Base-by-base conservation (phyloP, 1,140 invertebrate genomes). In the Bombus superbus region DNA sequence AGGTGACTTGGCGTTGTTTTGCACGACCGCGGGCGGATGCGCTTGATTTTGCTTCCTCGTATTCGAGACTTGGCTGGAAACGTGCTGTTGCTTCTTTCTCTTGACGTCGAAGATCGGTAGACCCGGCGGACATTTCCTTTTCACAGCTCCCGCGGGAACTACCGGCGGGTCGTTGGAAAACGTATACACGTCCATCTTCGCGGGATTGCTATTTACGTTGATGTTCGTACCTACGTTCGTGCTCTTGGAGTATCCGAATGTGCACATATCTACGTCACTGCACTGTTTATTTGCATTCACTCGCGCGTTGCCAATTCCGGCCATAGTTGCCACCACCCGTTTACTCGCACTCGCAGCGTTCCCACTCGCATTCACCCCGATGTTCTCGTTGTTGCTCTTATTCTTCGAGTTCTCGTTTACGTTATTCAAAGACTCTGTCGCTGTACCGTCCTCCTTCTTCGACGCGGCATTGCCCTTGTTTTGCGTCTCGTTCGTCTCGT, bases 51-150 rank as follows among this genome's bases (percentile, higher is more conserved):
- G 68, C 35, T 80, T 87, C 40, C 32, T 32, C 32, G 32, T 32
- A 32, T 89, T 91, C 3, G 44, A 28, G 10, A 42, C n/a, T 15
- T 85, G 84, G 10, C 13, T 81, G 28, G 66, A 83, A 35, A 42
- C 8, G 13, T 77, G 44, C 15, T 77, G 80, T 4, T 84, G 74
- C 8, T 86, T 89, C 40, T 91, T 93, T 6, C 83, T 86, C n/a
- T 89, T 92, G 2, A 92, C 15, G 9, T 94, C 93, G 3, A 89
- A 92, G n/a, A 94, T 94, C 0, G 94, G 91, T 6, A 94, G 57
- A 40, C 94, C 94, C 0, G 94, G 94, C 0, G 94, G 94, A 68
- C 93, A 94, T 42, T 94, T 95, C 22, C 94, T 86, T 47, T 95
- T 95, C 0, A 94, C 91, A 0, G 94, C 93, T 38, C 94, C 94